A percentile compares a stretch with the other conserved stretches of the same genome.
These are phyloP conservation scores for Melikaiella ostensackeni DNA, from an alignment of 2,888 invertebrate species.

Conservation along the genomic window DNA sequence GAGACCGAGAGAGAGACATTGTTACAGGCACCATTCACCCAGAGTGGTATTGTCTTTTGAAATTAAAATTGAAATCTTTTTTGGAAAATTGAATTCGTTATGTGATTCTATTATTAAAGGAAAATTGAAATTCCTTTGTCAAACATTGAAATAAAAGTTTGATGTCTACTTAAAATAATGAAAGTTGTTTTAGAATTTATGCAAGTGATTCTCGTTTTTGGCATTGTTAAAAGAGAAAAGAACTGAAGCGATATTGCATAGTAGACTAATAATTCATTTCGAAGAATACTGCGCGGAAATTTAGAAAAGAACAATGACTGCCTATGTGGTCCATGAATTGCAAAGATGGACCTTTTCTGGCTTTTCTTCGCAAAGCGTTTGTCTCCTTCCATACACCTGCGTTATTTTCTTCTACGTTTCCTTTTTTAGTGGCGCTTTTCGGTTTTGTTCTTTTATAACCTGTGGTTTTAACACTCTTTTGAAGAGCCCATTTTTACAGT, in stretches of 20 bases:
- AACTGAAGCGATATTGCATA: constrained; percentile 16
- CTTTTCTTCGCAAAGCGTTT: constrained; percentile 8
- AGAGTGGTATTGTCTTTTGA: constrained; percentile 39
- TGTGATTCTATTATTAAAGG: not conserved
- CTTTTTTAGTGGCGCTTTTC: not conserved
- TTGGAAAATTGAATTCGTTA: constrained; percentile 29
- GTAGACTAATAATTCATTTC: constrained; percentile 15
- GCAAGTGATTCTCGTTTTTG: constrained; percentile 17
- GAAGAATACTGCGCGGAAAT: constrained; percentile 21
- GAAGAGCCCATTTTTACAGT: constrained; percentile 57
- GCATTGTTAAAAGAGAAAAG: constrained; percentile 22
- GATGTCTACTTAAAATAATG: not conserved
- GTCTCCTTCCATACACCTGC: constrained; percentile 5
- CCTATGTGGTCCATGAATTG: constrained; percentile 34
- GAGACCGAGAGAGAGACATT: constrained; percentile 33
- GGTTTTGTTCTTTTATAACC: not conserved
- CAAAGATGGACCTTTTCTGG: constrained; percentile 11
- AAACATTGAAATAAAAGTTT: constrained; percentile 16
- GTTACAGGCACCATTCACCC: constrained; percentile 48
- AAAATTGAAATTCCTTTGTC: not conserved
- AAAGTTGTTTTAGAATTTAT: constrained; percentile 22
- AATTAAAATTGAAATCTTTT: constrained; percentile 10
- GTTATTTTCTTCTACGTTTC: not conserved
- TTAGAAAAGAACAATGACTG: constrained; percentile 33
- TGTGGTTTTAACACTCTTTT: constrained; percentile 46